Percentiles rank a stretch among this genome's conserved stretches.
Evolutionary conservation across 2,113 vertebrate genomes (phyloP).

Genomic region (Pipra filicauda): DNA sequence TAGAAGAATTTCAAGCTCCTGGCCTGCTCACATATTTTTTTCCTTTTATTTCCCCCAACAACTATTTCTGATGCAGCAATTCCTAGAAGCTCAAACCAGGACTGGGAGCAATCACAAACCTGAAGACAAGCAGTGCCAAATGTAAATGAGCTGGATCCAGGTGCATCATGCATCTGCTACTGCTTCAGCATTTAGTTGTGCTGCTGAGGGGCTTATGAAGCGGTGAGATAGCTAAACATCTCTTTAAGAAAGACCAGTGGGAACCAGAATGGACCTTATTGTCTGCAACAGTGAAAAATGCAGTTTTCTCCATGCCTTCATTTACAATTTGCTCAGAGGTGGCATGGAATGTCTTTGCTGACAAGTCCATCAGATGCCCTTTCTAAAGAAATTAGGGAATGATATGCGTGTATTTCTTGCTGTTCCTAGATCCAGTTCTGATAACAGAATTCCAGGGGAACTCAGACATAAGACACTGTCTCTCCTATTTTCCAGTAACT

Average conservation of each 20-base stretch:
- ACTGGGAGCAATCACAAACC: background rate
- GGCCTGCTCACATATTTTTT: fast-evolving
- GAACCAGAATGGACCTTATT: background rate
- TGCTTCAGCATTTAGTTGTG: background rate
- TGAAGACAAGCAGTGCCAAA: background rate
- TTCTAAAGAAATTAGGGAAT: background rate
- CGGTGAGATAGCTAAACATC: background rate
- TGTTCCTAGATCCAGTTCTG: background rate
- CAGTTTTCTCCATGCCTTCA: background rate
- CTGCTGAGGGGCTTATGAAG: background rate
- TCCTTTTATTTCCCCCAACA: background rate
- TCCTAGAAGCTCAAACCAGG: background rate
- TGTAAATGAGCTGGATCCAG: background rate
- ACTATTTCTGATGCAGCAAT: background rate
- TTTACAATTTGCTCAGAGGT: background rate
- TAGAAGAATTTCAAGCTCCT: background rate
- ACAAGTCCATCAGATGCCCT: background rate
- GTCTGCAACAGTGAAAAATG: background rate
- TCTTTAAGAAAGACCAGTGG: background rate
- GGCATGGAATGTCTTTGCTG: background rate
- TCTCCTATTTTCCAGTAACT: background rate
- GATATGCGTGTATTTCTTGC: background rate
- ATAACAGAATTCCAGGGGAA: background rate
- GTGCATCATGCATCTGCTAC: background rate
- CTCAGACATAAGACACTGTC: fast-evolving